Percentiles rank a stretch among this genome's conserved stretches.
Evolutionary conservation across 2,888 invertebrate genomes (phyloP).

Genomic region (Tanypteryx hageni): DNA sequence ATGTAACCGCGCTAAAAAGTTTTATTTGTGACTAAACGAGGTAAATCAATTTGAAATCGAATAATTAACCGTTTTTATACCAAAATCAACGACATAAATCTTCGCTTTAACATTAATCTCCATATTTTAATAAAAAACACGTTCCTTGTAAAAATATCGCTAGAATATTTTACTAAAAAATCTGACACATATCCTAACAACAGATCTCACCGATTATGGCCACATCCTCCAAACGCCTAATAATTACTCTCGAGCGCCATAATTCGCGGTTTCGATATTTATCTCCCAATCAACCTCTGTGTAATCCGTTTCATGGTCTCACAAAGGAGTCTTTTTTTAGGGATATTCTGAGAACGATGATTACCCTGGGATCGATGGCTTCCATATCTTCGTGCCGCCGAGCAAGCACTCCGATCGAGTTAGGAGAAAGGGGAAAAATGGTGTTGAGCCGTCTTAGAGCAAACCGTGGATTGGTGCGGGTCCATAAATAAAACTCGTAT

Average conservation of each 20-base stretch:
- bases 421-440: background rate
- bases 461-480: constrained; percentile 50
- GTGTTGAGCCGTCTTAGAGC: constrained; percentile 36
- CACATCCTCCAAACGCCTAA: too few species aligned
- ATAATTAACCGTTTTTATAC: background rate
- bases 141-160: background rate
- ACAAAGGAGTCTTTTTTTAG: constrained; percentile 10
- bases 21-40: background rate
- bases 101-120: background rate
- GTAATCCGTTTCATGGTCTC: constrained; percentile 11
- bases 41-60: background rate
- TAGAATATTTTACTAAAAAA: background rate
- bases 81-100: background rate
- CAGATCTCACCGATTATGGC: too few species aligned
- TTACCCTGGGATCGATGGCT: constrained; percentile 44
- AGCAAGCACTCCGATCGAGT: constrained; percentile 31
- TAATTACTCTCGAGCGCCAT: too few species aligned
- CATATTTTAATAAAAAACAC: background rate
- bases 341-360: constrained; percentile 47
- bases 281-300: background rate
- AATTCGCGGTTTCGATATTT: background rate
- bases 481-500: constrained; percentile 58
- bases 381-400: constrained; percentile 15
- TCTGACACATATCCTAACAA: background rate
- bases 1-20: background rate